Evolutionary conservation across 2,113 vertebrate genomes (phyloP), one percentile per base, ranked within the genome.

Genomic region (Callipepla californica): DNA sequence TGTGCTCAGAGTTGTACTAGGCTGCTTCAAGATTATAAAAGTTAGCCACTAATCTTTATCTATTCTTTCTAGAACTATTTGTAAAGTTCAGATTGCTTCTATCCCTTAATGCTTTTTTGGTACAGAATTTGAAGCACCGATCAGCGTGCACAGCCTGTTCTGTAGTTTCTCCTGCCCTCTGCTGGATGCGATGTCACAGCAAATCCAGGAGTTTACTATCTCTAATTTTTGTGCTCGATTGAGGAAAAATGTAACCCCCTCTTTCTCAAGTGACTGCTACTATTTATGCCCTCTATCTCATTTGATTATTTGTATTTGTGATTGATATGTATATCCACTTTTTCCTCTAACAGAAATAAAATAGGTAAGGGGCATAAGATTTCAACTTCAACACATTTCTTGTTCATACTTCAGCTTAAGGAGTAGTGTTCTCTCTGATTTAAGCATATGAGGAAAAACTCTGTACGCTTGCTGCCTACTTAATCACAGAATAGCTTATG

Each of bases 161-260:
- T n/a, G 50, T 61, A 91, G 95, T 53, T 77, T 89, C 81, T 92
- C 63, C 89, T 92, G 95, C 91, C 87, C 81, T 92, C 95, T 93
- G 78, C 86, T 74, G 92, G 91, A 13, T 63, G 42, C 7, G 2
- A 28, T 13, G 28, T 30, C 11, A 51, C 8, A 93, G 57, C 58
- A 85, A 87, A 53, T 93, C 53, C 16, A 5, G 32, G 13, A 91
- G 22, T 38, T 62, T 20, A 1, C 5, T 5, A 4, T 30, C 68
- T 59, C 15, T 7, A 9, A 17, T 38, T 17, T 4, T 26, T 36
- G 21, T 58, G 26, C 9, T 77, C 36, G 5, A 10, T 23, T 20
- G n/a, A 7, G 23, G 28, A 89, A 40, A n/a, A 47, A 45, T 89
- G 79, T 66, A 87, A 53, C 7, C 1, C 4, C 3, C 4, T 57